Evolutionary conservation across 2,888 invertebrate species (phyloP), one percentile per base, ranked within the genome.

Genomic region (Macaria liturata): DNA sequence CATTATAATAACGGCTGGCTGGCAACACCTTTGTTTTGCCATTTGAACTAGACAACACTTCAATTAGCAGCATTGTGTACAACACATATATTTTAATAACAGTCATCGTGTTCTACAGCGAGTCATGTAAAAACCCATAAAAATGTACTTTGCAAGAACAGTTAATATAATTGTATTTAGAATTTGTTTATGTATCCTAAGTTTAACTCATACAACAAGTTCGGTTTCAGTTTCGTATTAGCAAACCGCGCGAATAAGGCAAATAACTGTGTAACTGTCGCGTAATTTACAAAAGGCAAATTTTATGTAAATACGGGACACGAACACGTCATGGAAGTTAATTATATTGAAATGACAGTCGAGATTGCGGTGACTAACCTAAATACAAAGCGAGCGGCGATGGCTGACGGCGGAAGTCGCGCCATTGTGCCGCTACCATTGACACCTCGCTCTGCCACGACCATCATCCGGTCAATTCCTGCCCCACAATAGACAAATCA

Each of bases 301-400:
- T 37, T 37, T 37, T 6, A 37, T 37, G 34, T 37, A 37, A 83
- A 84, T 83, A 77, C 74, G 76, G 76, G 70, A 76, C 72, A 71
- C 61, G 68, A 63, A 75, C 76, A 79, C 80, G 83, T 81, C 79
- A 80, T 75, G 72, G 68, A 77, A 81, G 84, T 83, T 88, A 88
- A 88, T 88, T 88, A 84, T 80, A 86, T 87, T 84, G 80, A 84
- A 88, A 88, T 84, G 81, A 77, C 82, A 83, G 84, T 77, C 74
- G 86, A 85, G 86, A 88, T 88, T 79, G 85, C 86, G 88, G 90
- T 90, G 90, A 89, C 84, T 90, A 91, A 90, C 91, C 90, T 86
- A 90, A 88, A 91, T 90, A 89, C 90, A 90, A 91, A 90, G 86
- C 84, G 80, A 75, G 75, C 64, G 72, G 74, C 81, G 78, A 78